Evolutionary conservation across 2,113 vertebrate species (phyloP).

Genomic region (Fulmarus glacialis): DNA sequence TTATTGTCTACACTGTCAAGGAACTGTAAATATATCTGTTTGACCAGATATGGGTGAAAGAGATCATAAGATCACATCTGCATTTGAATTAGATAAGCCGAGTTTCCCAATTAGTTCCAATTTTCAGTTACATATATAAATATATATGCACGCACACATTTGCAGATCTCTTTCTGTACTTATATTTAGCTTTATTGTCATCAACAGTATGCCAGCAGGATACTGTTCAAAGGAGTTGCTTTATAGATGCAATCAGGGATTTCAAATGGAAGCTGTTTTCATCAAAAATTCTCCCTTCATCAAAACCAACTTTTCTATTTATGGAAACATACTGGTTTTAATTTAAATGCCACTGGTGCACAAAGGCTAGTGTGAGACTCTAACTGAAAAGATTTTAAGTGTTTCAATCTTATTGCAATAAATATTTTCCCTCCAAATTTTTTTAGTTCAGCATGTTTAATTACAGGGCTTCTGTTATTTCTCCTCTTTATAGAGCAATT

Average conservation of each 20-base stretch:
- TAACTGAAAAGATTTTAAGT: slow-evolving; percentile 6
- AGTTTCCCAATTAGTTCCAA: not conserved
- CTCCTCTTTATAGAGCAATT: slow-evolving; percentile 11
- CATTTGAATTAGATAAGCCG: not conserved
- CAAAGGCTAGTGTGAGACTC: not conserved
- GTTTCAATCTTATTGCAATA: slow-evolving; percentile 35
- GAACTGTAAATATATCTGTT: not conserved
- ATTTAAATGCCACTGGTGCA: slow-evolving; percentile 42
- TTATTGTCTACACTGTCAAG: not conserved
- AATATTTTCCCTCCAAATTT: slow-evolving; percentile 18
- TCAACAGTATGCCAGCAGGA: not conserved
- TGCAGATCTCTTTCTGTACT: not conserved
- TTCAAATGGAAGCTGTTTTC: slow-evolving; percentile 13
- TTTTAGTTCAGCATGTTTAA: slow-evolving; percentile 21
- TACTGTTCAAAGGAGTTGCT: slow-evolving; percentile 8
- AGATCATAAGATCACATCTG: not conserved
- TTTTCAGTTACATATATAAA: not conserved
- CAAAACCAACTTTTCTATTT: slow-evolving; percentile 48
- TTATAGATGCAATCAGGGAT: slow-evolving; percentile 24
- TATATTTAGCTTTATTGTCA: slow-evolving; percentile 24
- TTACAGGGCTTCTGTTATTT: slow-evolving; percentile 28
- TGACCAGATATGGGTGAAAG: not conserved
- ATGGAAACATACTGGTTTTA: not conserved
- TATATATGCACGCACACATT: not conserved
- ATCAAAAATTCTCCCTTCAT: slow-evolving; percentile 25